phyloP scores from a whole-genome alignment of 2,888 invertebrate genomes.

The Pyrrhia umbra region DNA sequence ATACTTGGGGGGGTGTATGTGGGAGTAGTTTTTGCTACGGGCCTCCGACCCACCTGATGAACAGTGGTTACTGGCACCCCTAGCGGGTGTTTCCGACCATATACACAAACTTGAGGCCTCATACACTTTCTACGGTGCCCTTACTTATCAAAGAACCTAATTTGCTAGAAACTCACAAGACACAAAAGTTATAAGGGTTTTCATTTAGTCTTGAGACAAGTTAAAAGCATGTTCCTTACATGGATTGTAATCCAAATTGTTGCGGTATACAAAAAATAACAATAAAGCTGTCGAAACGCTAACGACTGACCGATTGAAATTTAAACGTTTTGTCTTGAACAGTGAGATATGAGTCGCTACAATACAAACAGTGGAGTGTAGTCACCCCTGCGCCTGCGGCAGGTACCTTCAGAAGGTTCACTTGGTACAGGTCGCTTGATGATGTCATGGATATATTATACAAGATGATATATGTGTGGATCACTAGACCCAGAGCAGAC shows the following conservation, averaged over 20 bases:
- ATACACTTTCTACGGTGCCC: background rate
- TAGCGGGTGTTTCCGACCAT: background rate
- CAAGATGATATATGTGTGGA: too few species aligned
- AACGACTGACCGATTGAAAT: constrained; percentile 44
- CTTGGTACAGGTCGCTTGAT: background rate
- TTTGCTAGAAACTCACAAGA: too few species aligned
- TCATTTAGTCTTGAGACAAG: too few species aligned
- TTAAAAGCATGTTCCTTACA: background rate
- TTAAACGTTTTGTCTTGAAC: constrained; percentile 55
- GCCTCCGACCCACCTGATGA: background rate
- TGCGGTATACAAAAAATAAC: constrained; percentile 15
- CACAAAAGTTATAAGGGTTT: too few species aligned
- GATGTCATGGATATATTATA: background rate
- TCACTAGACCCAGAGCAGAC: too few species aligned
- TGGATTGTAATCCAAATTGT: background rate
- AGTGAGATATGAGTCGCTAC: constrained; percentile 54
- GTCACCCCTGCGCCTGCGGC: constrained; percentile 43
- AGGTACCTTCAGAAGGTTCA: constrained; percentile 16
- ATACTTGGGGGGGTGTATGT: background rate
- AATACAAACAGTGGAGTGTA: constrained; percentile 60
- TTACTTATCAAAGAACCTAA: background rate
- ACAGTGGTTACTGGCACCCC: background rate
- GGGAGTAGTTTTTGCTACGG: background rate
- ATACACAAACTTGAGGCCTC: too few species aligned
- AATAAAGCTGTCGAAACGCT: constrained; percentile 30